Base-by-base conservation (phyloP, 2,888 invertebrate species). In the Phalera bucephala region DNA sequence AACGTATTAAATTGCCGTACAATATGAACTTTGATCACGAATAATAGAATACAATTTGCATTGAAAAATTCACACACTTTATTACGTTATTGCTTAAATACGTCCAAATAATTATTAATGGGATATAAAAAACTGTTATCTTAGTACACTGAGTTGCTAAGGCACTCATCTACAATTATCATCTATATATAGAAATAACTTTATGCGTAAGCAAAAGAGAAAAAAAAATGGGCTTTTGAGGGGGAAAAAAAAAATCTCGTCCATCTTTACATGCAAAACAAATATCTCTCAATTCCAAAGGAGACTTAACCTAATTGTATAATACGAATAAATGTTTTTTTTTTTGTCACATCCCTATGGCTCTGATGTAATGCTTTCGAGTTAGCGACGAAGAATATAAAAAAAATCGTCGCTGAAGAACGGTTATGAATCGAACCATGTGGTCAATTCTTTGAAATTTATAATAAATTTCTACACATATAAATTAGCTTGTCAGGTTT, bases 101-200 rank as follows among this genome's bases (percentile, higher is more conserved):
- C 52, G 45, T 48, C 17, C 3, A n/a, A 17, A 17, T 17, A 52
- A 57, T 55, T 45, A 45, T 45, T 43, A 17, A 57, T 33, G 52
- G 72, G 67, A 72, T 68, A 77, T 73, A 76, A 75, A 76, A 74
- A 3, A 60, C 4, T 49, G 48, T 69, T 67, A 76, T 71, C 77
- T 80, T 76, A 80, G 72, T 77, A 80, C 73, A 83, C 65, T 80
- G 88, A 88, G 87, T 86, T 79, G 88, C 88, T 88, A 88, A 88
- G 89, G 88, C 88, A 89, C 88, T 88, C 88, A 81, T 59, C 83
- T 84, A 84, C 78, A 61, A 40, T 80, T 83, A 79, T 64, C 62
- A 72, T 75, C 77, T 78, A 76, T 53, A 73, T 79, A 82, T 77
- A 79, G 71, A 76, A 72, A 73, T 68, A 76, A 67, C 50, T 72